Evolutionary conservation across 1,140 invertebrate species (phyloP).

Genomic region (Sogatella furcifera): DNA sequence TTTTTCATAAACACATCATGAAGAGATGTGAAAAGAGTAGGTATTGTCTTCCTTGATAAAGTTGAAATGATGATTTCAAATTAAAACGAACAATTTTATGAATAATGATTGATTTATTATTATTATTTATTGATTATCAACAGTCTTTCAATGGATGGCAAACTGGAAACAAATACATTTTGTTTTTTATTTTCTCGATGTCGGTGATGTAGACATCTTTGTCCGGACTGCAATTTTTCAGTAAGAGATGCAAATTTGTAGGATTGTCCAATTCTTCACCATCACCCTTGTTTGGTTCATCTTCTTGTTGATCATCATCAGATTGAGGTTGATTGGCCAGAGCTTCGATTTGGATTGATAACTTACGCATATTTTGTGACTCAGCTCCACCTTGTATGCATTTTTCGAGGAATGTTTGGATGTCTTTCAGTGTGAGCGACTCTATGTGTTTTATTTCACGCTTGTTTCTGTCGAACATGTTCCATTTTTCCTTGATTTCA

Average conservation of each 20-base stretch:
- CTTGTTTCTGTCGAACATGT: conserved; percentile 53
- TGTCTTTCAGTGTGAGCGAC: conserved; percentile 37
- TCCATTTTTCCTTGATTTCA: conserved; percentile 52
- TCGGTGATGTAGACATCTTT: background rate
- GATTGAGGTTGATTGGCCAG: background rate
- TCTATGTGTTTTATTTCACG: conserved; percentile 44
- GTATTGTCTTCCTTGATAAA: no score
- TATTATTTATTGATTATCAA: background rate
- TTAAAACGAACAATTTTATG: no score
- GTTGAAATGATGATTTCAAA: no score
- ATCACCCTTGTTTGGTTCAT: background rate
- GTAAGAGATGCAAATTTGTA: background rate
- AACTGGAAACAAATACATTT: conserved; percentile 16
- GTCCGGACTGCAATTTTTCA: background rate
- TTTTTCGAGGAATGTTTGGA: conserved; percentile 46
- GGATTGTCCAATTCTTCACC: background rate
- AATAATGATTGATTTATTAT: background rate
- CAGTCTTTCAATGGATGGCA: conserved; percentile 25
- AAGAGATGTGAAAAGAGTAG: no score
- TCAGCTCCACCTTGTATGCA: conserved; percentile 32
- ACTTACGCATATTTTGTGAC: background rate
- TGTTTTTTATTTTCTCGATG: conserved; percentile 1
- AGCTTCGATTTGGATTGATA: conserved; percentile 9
- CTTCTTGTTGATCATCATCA: background rate
- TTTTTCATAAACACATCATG: no score